These are phyloP conservation scores for Meteorus colon DNA, from an alignment of 2,888 invertebrate species.

Conservation along the genomic window DNA sequence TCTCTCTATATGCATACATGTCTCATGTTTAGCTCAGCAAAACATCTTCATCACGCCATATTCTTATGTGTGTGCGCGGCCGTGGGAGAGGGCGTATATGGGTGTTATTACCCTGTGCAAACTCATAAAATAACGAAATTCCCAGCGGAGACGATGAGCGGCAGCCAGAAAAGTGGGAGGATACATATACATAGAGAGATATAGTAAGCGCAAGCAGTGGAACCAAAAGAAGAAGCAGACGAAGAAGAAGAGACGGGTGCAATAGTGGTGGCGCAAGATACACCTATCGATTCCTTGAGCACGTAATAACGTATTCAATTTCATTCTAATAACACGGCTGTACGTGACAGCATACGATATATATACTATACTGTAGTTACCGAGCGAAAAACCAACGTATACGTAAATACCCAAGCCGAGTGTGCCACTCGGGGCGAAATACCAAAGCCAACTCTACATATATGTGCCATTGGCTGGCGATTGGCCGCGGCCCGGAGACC, in stretches of 20 bases:
- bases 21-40: slow-evolving; percentile 32
- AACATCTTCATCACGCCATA: slow-evolving; percentile 38
- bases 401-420: slow-evolving; percentile 34
- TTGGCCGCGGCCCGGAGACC: slow-evolving; percentile 19
- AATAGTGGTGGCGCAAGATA: slow-evolving; percentile 7
- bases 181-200: background rate
- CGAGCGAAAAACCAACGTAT: slow-evolving; percentile 31
- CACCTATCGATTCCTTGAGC: slow-evolving; percentile 45
- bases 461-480: slow-evolving; percentile 21
- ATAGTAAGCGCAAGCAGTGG: background rate
- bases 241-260: slow-evolving; percentile 1
- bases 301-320: slow-evolving; percentile 47
- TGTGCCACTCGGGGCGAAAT: slow-evolving; percentile 37
- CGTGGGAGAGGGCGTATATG: background rate
- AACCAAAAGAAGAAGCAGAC: background rate
- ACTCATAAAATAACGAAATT: slow-evolving; percentile 43
- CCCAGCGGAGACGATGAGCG: slow-evolving; percentile 19
- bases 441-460: slow-evolving; percentile 23
- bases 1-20: slow-evolving; percentile 15
- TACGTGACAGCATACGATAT: slow-evolving; percentile 39
- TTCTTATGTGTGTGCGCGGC: slow-evolving; percentile 3
- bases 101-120: slow-evolving; percentile 38
- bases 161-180: background rate
- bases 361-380: slow-evolving; percentile 26
- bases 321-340: slow-evolving; percentile 47